phyloP scores from a whole-genome alignment of 2,113 vertebrate species.

The Anas platyrhynchos region DNA sequence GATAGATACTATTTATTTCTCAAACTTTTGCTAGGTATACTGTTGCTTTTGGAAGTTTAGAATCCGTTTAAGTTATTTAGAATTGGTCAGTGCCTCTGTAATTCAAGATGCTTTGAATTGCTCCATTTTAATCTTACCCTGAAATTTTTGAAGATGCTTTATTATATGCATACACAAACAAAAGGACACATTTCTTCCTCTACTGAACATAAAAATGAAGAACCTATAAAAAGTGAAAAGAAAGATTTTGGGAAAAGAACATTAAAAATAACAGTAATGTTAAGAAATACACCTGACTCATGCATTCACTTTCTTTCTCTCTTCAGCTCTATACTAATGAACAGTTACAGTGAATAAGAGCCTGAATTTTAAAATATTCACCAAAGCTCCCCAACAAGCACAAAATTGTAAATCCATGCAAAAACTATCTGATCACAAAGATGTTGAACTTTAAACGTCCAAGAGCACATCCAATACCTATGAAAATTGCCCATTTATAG shows the following conservation, averaged over 20 bases:
- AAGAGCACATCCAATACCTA: conserved; percentile 66
- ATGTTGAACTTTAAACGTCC: conserved; percentile 71
- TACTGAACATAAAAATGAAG: background rate
- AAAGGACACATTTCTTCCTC: background rate
- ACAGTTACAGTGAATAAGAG: background rate
- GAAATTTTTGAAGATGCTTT: background rate
- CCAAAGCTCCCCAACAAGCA: conserved; percentile 31
- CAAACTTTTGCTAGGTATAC: background rate
- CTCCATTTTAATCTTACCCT: background rate
- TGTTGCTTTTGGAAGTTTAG: background rate
- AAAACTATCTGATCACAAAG: conserved; percentile 66
- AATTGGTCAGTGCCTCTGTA: background rate
- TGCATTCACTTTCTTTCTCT: background rate
- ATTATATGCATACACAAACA: background rate
- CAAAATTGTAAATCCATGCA: conserved; percentile 53
- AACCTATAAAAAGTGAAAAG: background rate
- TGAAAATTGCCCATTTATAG: conserved; percentile 76
- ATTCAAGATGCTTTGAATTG: background rate
- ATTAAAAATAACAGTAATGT: background rate
- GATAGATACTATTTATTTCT: background rate
- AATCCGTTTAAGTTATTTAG: background rate
- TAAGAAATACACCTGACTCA: background rate
- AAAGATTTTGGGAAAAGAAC: background rate
- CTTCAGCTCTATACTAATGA: background rate
- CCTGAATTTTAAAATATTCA: conserved; percentile 22